Percentiles rank a stretch among this genome's conserved stretches.
Evolutionary conservation across 2,113 vertebrate genomes (phyloP).

Genomic region (Trogon melanurus): DNA sequence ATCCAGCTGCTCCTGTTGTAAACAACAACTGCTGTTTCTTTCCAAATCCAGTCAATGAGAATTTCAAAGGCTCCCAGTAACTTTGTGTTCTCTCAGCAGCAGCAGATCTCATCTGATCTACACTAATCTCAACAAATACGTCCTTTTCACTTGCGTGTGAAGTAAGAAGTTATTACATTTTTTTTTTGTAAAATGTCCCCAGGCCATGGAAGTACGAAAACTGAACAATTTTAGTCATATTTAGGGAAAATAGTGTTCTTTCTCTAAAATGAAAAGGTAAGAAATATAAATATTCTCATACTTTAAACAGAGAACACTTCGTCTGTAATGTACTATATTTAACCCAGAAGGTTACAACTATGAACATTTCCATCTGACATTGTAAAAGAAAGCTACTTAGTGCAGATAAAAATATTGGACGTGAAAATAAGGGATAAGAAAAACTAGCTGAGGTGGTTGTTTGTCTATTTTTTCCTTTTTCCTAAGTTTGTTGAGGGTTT

Average conservation of each 20-base stretch:
- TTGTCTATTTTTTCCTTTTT: background rate
- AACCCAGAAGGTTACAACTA: background rate
- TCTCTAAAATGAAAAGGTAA: background rate
- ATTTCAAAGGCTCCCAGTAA: conserved; percentile 21
- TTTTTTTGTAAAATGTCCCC: background rate
- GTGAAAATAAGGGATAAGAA: background rate
- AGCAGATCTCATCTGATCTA: background rate
- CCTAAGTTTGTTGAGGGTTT: background rate
- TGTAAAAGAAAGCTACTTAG: background rate
- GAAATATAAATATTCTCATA: background rate
- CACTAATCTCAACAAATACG: background rate
- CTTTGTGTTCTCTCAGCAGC: background rate
- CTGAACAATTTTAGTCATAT: background rate
- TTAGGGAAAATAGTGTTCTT: background rate
- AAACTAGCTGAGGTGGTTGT: background rate
- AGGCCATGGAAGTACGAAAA: background rate
- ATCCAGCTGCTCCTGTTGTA: conserved; percentile 33
- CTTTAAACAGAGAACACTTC: background rate
- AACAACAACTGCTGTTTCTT: background rate
- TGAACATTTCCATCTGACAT: background rate
- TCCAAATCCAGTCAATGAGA: background rate
- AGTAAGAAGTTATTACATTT: background rate
- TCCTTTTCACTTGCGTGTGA: background rate
- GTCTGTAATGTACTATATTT: background rate
- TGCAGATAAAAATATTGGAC: background rate